Percentiles rank a stretch among this genome's conserved stretches.
Evolutionary conservation across 2,888 invertebrate genomes (phyloP).

Genomic region (Apantesis nais): DNA sequence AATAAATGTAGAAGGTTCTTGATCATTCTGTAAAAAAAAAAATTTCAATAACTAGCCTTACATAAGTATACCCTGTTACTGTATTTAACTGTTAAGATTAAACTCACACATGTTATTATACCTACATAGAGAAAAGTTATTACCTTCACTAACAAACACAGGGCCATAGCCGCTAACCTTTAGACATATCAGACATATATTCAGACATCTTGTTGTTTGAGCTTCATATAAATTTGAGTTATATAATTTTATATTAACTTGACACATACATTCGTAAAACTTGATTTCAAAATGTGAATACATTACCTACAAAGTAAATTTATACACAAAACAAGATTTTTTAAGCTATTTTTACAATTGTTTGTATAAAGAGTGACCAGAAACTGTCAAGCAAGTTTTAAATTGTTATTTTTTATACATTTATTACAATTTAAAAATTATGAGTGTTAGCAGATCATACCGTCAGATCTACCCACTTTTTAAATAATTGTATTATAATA

Average conservation of each 20-base stretch:
- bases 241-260: not conserved
- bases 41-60: not conserved
- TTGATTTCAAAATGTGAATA: not conserved
- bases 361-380: not conserved
- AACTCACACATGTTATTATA: not conserved
- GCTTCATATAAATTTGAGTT: not conserved
- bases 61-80: not conserved
- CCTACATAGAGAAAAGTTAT: not conserved
- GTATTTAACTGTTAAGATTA: not conserved
- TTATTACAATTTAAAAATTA: no score
- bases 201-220: not conserved
- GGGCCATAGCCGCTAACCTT: slow-evolving; percentile 35
- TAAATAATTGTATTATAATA: not conserved
- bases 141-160: slow-evolving; percentile 17
- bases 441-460: not conserved
- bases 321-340: not conserved
- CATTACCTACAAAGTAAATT: not conserved
- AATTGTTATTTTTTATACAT: no score
- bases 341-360: not conserved
- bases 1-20: no score
- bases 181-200: slow-evolving; percentile 1
- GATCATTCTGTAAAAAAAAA: not conserved
- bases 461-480: not conserved
- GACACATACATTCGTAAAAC: not conserved
- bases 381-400: not conserved